These are phyloP conservation scores for Drosophila merina DNA, from an alignment of 2,888 invertebrate species.

Conservation along the genomic window DNA sequence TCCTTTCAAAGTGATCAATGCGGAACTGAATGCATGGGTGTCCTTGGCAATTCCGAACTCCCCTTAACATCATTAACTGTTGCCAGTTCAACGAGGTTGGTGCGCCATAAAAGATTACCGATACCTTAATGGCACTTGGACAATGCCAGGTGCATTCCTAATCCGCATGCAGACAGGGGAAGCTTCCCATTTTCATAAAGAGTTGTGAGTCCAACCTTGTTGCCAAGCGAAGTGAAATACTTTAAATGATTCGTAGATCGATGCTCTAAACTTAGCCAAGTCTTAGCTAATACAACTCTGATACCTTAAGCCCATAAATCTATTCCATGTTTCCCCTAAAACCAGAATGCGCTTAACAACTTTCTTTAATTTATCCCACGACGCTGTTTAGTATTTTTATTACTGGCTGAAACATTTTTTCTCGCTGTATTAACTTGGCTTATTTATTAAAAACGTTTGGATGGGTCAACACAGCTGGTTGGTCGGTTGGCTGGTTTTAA, in stretches of 20 bases:
- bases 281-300: too few relatives aligned
- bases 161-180: background rate
- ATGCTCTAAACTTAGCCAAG: too few relatives aligned
- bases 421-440: constrained; percentile 63
- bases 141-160: constrained; percentile 2
- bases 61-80: constrained; percentile 77
- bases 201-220: background rate
- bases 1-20: constrained; percentile 41
- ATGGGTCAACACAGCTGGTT: constrained; percentile 12
- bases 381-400: constrained; percentile 3
- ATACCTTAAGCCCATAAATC: too few relatives aligned
- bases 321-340: too few relatives aligned
- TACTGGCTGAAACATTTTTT: constrained; percentile 16
- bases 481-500: background rate
- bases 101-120: constrained; percentile 26
- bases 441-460: constrained; percentile 73
- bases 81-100: constrained; percentile 70
- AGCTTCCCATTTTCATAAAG: background rate
- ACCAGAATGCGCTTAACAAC: background rate
- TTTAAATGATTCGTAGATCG: too few relatives aligned
- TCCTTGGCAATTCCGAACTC: constrained; percentile 20
- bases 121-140: constrained; percentile 12
- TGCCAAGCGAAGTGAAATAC: too few relatives aligned
- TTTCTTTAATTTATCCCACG: background rate
- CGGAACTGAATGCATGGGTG: constrained; percentile 19